Base-by-base conservation (phyloP, 2,797 vertebrate genomes). In the Cuculus canorus region DNA sequence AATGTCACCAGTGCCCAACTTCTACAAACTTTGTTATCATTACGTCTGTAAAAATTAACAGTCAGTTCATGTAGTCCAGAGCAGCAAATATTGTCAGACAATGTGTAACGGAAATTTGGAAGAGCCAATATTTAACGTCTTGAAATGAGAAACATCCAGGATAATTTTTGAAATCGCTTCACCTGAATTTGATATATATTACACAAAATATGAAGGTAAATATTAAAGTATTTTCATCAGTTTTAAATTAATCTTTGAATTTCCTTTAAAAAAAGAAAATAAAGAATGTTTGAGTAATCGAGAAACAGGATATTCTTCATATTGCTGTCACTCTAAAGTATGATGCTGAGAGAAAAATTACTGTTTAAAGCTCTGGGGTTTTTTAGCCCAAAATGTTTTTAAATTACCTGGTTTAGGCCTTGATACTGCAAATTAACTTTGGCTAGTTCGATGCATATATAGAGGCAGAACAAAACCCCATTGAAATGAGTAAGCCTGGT, bases 61-160 rank as follows among this genome's bases (percentile, higher is more conserved):
- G 84, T 91, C 86, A 33, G 54, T 78, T 89, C 54, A 9, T 41
- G 69, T 85, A 43, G 17, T 75, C n/a, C 41, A 41, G 72, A 85
- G 88, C 82, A 81, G 92, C 84, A 96, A 92, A 93, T 91, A 84
- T n/a, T 86, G 82, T 90, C 82, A 82, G 77, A 80, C 52, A 37
- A 25, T 14, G 65, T 37, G 32, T 90, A 92, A 93, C 93, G 87
- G 70, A 53, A 93, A 90, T 92, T 65, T 82, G 1, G 63, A 79
- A 88, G 43, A 96, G 76, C 81, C 76, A 95, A 72, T 96, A 93
- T 93, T 94, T 88, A 75, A 85, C 70, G 30, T 65, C 82, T 83
- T 63, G 73, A 92, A 95, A 93, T 88, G 87, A 82, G 88, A 93
- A 83, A 75, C 70, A 88, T 91, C 65, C 57, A 66, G 73, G 79